Conservation (phyloP, 2,888 invertebrate genomes). For the Leptothorax acervorum region DNA sequence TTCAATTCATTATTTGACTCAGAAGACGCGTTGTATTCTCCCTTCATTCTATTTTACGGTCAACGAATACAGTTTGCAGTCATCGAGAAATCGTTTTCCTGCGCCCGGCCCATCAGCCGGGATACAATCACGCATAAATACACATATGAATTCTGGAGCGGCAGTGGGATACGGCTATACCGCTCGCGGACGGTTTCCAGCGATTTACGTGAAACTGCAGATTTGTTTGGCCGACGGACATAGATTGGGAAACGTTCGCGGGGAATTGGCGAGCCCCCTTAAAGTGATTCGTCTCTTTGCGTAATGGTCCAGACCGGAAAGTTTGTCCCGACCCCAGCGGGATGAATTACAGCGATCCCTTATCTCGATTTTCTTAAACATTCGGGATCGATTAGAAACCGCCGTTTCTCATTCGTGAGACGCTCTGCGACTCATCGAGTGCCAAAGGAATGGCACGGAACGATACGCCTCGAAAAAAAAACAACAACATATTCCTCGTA, state of each 20-base stretch:
- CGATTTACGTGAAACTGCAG: constrained; percentile 77
- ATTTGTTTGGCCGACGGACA: constrained; percentile 73
- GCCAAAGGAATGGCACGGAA: not conserved
- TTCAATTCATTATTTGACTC: constrained; percentile 41
- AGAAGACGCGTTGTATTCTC: constrained; percentile 25
- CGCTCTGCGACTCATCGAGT: not conserved
- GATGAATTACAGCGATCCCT: constrained; percentile 17
- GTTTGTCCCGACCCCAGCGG: constrained; percentile 58
- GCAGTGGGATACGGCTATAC: not conserved
- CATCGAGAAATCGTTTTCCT: constrained; percentile 49
- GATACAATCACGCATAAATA: constrained; percentile 40
- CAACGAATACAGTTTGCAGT: constrained; percentile 46
- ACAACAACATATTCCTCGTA: not conserved
- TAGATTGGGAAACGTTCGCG: constrained; percentile 71
- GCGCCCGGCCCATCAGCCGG: not conserved
- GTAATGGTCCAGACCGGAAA: constrained; percentile 74
- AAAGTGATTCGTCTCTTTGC: constrained; percentile 70
- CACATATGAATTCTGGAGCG: constrained; percentile 17
- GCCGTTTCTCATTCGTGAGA: not conserved
- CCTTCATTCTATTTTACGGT: constrained; percentile 56
- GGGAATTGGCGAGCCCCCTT: constrained; percentile 54
- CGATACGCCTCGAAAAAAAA: not conserved
- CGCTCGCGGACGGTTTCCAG: constrained; percentile 38
- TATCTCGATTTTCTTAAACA: constrained; percentile 34
- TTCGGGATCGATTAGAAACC: constrained; percentile 5